Conservation (phyloP, 2,888 invertebrate species). For the Nymphalis urticae region DNA sequence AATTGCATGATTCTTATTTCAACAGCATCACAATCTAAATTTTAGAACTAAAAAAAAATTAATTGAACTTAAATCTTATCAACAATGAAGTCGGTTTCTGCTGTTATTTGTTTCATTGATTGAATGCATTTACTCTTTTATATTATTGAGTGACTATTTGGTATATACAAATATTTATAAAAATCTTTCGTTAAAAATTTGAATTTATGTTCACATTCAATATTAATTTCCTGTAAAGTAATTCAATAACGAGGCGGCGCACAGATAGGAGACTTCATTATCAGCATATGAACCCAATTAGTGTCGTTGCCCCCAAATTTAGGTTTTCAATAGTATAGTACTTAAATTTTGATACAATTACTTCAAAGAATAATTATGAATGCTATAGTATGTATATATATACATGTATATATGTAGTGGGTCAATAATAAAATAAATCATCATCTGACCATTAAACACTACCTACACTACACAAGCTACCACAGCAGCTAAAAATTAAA, state of each 20-base stretch:
- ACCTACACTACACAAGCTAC: too few relatives aligned
- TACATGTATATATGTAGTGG: too few relatives aligned
- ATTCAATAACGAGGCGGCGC: constrained; percentile 29
- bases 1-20: not conserved
- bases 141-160: too few relatives aligned
- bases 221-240: constrained; percentile 31
- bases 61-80: not conserved
- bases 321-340: not conserved
- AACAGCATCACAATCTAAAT: not conserved
- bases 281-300: constrained; percentile 30
- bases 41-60: not conserved
- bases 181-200: not conserved
- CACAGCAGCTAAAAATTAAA: too few relatives aligned
- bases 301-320: constrained; percentile 28
- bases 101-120: too few relatives aligned
- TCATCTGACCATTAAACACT: too few relatives aligned
- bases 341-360: not conserved
- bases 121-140: too few relatives aligned
- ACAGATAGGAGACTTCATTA: constrained; percentile 30
- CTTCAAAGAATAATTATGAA: not conserved
- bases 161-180: too few relatives aligned
- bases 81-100: too few relatives aligned
- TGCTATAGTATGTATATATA: too few relatives aligned
- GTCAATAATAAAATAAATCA: too few relatives aligned
- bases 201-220: constrained; percentile 13